A percentile compares a stretch with the other conserved stretches of the same genome.
phyloP scores from a whole-genome alignment of 1,140 invertebrate genomes.

The Trypoxylus dichotomus region DNA sequence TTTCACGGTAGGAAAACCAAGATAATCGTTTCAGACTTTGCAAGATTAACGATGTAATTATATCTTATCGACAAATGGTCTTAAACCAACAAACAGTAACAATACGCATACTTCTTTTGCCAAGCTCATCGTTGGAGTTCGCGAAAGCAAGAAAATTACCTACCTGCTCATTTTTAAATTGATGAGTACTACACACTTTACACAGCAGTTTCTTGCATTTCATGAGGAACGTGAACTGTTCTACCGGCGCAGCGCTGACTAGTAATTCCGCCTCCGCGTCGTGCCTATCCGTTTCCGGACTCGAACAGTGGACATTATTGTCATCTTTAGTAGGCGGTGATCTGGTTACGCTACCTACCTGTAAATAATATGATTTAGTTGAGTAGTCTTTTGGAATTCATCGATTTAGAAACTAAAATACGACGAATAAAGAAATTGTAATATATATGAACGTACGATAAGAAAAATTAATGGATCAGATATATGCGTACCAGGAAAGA shows the following conservation, averaged over 20 bases:
- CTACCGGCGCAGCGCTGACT: constrained; percentile 31
- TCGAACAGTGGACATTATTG: constrained; percentile 46
- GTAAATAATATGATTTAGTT: constrained; percentile 32
- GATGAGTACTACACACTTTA: constrained; percentile 63
- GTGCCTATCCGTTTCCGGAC: constrained; percentile 43
- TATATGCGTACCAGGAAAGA: too few relatives aligned
- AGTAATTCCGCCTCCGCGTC: constrained; percentile 47
- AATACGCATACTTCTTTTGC: too few relatives aligned
- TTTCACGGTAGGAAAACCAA: too few relatives aligned
- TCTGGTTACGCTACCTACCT: constrained; percentile 47
- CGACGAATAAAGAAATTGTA: too few relatives aligned
- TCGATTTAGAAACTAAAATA: too few relatives aligned
- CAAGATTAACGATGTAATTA: too few relatives aligned
- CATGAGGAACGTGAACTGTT: constrained; percentile 8
- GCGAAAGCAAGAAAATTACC: constrained; percentile 32
- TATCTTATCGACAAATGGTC: too few relatives aligned
- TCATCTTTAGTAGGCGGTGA: constrained; percentile 42
- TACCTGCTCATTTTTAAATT: constrained; percentile 70
- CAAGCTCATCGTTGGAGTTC: too few relatives aligned
- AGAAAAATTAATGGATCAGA: too few relatives aligned
- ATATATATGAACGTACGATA: too few relatives aligned
- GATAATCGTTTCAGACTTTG: too few relatives aligned
- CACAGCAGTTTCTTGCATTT: constrained; percentile 31
- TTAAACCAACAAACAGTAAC: not conserved
- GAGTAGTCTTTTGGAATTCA: too few relatives aligned